Evolutionary conservation across 2,888 invertebrate species (phyloP).

Genomic region (Chelonus formosanus): DNA sequence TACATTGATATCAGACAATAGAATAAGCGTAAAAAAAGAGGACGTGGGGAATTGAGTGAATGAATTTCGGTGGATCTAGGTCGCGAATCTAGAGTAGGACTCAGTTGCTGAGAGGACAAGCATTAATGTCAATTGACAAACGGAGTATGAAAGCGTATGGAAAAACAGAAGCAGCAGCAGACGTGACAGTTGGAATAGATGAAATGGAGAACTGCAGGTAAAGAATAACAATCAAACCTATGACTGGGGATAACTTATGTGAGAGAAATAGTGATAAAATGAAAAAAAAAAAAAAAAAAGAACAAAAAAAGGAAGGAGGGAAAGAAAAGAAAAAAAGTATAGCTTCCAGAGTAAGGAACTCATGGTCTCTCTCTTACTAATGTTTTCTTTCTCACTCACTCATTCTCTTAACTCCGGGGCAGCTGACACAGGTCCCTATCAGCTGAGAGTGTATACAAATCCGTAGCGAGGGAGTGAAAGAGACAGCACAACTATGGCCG

Average conservation of each 20-base stretch:
- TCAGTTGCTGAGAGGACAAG: conserved; percentile 20
- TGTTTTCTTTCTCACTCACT: conserved; percentile 6
- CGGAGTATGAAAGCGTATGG: conserved; percentile 33
- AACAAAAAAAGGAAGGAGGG: conserved; percentile 2
- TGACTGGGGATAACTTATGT: not conserved
- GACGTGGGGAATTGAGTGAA: conserved; percentile 4
- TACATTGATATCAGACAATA: not conserved
- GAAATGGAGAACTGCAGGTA: conserved; percentile 24
- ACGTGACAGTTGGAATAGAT: conserved; percentile 31
- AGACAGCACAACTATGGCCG: conserved; percentile 20
- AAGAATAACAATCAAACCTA: not conserved
- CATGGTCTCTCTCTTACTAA: not conserved
- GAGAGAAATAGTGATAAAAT: too few relatives aligned
- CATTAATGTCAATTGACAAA: conserved; percentile 39
- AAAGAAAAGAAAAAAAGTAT: not conserved
- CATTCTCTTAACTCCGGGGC: conserved; percentile 40
- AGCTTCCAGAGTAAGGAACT: not conserved
- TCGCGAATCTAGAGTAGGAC: conserved; percentile 27
- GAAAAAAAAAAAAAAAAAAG: conserved; percentile 4
- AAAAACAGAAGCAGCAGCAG: conserved; percentile 26
- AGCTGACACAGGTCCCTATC: conserved; percentile 57
- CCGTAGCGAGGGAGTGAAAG: conserved; percentile 36
- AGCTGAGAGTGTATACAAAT: conserved; percentile 62
- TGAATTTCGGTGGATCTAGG: conserved; percentile 22
- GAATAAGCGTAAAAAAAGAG: not conserved